Conservation (phyloP, 2,113 vertebrate genomes). For the Myanophis thanlyinensis region DNA sequence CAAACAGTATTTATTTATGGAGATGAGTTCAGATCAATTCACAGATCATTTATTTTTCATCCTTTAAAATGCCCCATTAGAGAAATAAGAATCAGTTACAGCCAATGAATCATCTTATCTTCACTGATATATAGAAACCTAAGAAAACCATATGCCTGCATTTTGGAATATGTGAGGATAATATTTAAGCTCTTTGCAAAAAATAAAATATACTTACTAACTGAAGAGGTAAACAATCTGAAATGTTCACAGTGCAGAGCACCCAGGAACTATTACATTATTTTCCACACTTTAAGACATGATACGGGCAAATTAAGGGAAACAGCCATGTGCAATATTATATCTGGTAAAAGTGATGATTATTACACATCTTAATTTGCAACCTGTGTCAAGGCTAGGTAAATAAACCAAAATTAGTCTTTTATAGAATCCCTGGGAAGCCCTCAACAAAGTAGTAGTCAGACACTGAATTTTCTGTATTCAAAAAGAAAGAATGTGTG, state of each 20-base stretch:
- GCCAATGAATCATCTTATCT: constrained; percentile 44
- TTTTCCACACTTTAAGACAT: constrained; percentile 44
- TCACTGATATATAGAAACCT: constrained; percentile 49
- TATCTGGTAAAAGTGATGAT: constrained; percentile 58
- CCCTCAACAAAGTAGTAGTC: constrained; percentile 49
- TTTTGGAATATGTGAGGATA: constrained; percentile 54
- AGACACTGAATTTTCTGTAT: background rate
- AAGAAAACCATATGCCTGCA: constrained; percentile 63
- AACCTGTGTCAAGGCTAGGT: constrained; percentile 62
- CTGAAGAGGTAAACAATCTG: constrained; percentile 36
- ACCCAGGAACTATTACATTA: constrained; percentile 39
- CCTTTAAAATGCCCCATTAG: constrained; percentile 36
- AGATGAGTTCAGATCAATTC: constrained; percentile 27
- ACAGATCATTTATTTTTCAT: constrained; percentile 36
- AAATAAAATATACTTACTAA: constrained; percentile 54
- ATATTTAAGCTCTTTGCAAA: constrained; percentile 48
- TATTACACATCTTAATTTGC: constrained; percentile 69
- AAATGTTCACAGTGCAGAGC: constrained; percentile 63
- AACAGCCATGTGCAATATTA: constrained; percentile 36
- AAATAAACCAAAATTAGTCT: constrained; percentile 50
- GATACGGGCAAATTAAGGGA: constrained; percentile 40
- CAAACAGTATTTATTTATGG: constrained; percentile 36
- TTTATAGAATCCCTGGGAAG: constrained; percentile 24
- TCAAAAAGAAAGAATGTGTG: background rate
- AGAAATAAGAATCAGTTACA: constrained; percentile 37